A percentile compares a stretch with the other conserved stretches of the same genome.
phyloP scores from a whole-genome alignment of 2,888 invertebrate genomes.

The Drosophila pseudotalamancana region DNA sequence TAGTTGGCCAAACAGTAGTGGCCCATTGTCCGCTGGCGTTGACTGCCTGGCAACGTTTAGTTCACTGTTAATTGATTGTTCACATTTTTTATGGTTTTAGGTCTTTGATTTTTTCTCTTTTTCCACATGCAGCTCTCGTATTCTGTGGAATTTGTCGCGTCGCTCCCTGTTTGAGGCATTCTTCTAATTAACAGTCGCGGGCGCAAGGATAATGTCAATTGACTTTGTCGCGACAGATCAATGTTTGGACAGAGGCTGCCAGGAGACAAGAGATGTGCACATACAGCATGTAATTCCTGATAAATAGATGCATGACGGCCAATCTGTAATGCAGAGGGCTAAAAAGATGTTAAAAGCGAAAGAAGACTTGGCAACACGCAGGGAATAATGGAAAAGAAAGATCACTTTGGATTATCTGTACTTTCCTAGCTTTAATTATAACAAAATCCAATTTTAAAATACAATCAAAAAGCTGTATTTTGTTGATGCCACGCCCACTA shows the following conservation, averaged over 20 bases:
- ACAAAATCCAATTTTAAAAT: too few relatives aligned
- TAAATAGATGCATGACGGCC: conserved; percentile 47
- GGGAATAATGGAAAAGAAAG: neutral
- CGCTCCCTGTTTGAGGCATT: conserved; percentile 43
- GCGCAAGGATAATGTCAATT: conserved; percentile 67
- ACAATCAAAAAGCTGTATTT: too few relatives aligned
- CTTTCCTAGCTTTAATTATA: too few relatives aligned
- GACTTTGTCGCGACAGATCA: conserved; percentile 71
- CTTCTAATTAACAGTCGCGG: conserved; percentile 62
- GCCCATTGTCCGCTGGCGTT: conserved; percentile 57
- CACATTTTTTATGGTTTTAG: conserved; percentile 57
- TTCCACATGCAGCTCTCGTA: conserved; percentile 10
- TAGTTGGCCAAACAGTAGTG: conserved; percentile 65
- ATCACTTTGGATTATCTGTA: neutral
- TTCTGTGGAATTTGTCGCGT: conserved; percentile 66
- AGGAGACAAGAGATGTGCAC: conserved; percentile 22
- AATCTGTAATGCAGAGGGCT: neutral
- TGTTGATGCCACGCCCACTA: conserved; percentile 26
- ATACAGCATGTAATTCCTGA: conserved; percentile 35
- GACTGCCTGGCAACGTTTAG: conserved; percentile 49
- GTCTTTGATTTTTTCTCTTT: conserved; percentile 42
- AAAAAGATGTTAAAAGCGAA: neutral
- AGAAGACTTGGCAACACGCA: too few relatives aligned
- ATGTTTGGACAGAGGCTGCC: conserved; percentile 51
- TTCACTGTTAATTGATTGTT: conserved; percentile 69